Evolutionary conservation across 2,888 invertebrate species (phyloP), one percentile per base, ranked within the genome.

Genomic region (Rotaria magnacalcarata): DNA sequence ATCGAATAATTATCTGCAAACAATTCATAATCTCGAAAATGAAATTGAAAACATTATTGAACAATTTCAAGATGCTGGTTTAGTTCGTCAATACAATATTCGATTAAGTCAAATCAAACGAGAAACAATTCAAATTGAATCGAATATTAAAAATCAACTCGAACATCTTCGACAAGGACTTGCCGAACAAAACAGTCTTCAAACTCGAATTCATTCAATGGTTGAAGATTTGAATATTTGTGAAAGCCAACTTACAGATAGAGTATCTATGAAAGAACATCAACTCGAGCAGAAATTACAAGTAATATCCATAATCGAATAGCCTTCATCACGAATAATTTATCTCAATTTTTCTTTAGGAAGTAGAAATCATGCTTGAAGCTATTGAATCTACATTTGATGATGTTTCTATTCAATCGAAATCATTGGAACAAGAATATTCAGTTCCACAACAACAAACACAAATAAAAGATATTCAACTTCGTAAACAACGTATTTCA

Each of bases 381-480:
- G 10, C 2, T 21, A 47, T n/a, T 21, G 75, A 80, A 24, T n/a
- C 75, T 2, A 80, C 34, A 47, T 47, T 47, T 47, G 47, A 80
- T 80, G 47, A 80, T 47, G 10, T 80, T 24, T 24, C 19, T 47
- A 47, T 10, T 24, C n/a, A 47, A 80, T 80, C 43, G 21, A 41
- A 24, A 80, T 10, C 21, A 11, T 21, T 80, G 5, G 75, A 80
- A 47, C 24, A 80, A 80, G 16, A 80, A 24, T 80, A 80, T 80
- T 43, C 11, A 10, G 21, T 80, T 24, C 24, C 47, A 43, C 21
- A 43, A 24, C 21, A 43, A 24, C 43, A 47, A 47, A 80, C 75
- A 43, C 67, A 67, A 34, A 47, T 80, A 24, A 80, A 80, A 80
- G 75, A 80, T 47, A 47, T 80, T 47, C 41, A 80, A 47, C 43